Evolutionary conservation across 2,797 vertebrate genomes (phyloP).

Genomic region (Hybognathus amarus): DNA sequence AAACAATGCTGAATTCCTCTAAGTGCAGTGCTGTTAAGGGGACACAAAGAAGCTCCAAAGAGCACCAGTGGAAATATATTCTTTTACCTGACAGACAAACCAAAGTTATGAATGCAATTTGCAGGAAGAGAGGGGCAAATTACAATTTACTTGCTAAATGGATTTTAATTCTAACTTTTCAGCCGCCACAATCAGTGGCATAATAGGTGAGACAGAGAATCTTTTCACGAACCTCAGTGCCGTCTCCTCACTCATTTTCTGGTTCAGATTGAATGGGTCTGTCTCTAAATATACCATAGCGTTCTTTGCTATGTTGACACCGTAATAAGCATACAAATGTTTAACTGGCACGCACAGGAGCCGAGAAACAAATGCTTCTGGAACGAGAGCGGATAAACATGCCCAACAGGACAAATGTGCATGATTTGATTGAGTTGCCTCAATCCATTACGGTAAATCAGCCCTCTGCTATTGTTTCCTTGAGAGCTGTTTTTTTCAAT

Average conservation of each 20-base stretch:
- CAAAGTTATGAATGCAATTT: conserved; percentile 2
- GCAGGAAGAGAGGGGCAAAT: neutral
- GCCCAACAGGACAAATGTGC: conserved; percentile 48
- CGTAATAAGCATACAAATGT: conserved; percentile 47
- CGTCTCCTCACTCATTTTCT: conserved; percentile 30
- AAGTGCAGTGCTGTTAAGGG: neutral
- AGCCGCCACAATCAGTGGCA: conserved; percentile 15
- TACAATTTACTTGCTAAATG: conserved; percentile 18
- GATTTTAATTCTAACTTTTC: conserved; percentile 35
- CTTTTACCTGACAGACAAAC: conserved; percentile 10
- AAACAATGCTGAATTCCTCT: neutral
- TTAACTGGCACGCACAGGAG: conserved; percentile 18
- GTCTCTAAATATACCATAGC: conserved; percentile 20
- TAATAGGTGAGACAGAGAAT: conserved; percentile 34
- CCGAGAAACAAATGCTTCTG: conserved; percentile 46
- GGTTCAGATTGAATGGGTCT: conserved; percentile 2
- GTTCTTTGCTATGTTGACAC: conserved; percentile 17
- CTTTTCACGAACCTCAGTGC: conserved; percentile 19
- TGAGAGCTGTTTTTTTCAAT: conserved; percentile 47
- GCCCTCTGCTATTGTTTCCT: conserved; percentile 41
- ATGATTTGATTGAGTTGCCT: conserved; percentile 57
- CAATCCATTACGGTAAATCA: conserved; percentile 45
- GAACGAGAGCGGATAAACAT: conserved; percentile 49
- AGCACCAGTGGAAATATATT: neutral
- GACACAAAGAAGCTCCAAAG: neutral